phyloP scores from a whole-genome alignment of 2,888 invertebrate species.

The Pseudanteris insignis region DNA sequence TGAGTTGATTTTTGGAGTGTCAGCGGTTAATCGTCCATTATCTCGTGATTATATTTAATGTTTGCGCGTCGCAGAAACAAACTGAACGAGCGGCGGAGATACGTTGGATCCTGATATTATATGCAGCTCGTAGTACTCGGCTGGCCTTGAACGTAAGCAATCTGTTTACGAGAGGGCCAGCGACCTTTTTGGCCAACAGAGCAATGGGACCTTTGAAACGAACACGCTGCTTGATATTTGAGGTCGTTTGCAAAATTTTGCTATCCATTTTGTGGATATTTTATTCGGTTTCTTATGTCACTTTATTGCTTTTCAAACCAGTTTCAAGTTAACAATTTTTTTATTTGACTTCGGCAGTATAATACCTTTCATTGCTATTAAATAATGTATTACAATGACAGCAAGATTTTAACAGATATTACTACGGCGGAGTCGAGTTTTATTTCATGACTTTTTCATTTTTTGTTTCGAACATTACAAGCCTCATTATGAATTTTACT shows the following conservation, averaged over 20 bases:
- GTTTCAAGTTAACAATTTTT: no score
- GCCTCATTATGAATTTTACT: no score
- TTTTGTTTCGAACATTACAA: no score
- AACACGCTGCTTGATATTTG: constrained; percentile 38
- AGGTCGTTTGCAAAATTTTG: constrained; percentile 30
- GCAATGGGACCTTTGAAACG: constrained; percentile 39
- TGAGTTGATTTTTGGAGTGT: constrained; percentile 31
- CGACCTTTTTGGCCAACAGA: constrained; percentile 49
- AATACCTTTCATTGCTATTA: no score
- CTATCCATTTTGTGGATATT: constrained; percentile 10
- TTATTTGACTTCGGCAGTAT: no score
- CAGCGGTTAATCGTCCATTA: constrained; percentile 25
- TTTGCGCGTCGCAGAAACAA: constrained; percentile 26
- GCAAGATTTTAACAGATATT: no score
- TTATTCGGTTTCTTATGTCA: constrained; percentile 6
- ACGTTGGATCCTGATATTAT: constrained; percentile 44
- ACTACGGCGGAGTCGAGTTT: no score
- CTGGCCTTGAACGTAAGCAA: constrained; percentile 62
- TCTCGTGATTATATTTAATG: constrained; percentile 21
- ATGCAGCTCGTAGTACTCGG: constrained; percentile 50
- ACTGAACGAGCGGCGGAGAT: constrained; percentile 40
- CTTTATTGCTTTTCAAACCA: neutral
- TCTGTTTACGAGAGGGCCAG: constrained; percentile 60
- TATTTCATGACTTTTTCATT: no score
- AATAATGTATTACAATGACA: no score